Conservation (phyloP, 2,888 invertebrate genomes). For the Tachina grossa region DNA sequence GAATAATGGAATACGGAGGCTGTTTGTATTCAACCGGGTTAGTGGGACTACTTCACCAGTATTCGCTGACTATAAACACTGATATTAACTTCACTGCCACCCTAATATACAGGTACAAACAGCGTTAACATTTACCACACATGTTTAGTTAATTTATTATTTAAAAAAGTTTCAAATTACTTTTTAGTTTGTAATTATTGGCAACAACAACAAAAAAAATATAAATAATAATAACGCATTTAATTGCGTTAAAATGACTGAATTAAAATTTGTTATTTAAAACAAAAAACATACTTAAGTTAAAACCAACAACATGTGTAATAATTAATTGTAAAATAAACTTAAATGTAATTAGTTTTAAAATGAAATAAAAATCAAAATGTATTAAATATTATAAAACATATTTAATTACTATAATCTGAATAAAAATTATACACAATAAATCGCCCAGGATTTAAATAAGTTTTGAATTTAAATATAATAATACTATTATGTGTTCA, state of each 20-base stretch:
- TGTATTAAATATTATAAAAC: neutral
- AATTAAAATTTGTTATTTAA: slow-evolving; percentile 75
- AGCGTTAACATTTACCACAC: neutral
- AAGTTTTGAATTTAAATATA: too few species aligned
- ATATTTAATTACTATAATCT: slow-evolving; percentile 37
- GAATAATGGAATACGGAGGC: too few species aligned
- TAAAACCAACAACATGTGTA: slow-evolving; percentile 40
- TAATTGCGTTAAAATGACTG: slow-evolving; percentile 80
- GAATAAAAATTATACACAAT: slow-evolving; percentile 20
- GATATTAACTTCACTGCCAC: neutral
- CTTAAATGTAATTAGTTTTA: slow-evolving; percentile 64
- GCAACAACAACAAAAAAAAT: neutral
- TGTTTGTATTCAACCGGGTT: too few species aligned
- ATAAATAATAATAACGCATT: slow-evolving; percentile 73
- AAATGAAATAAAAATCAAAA: slow-evolving; percentile 40
- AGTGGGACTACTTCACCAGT: neutral
- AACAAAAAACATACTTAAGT: slow-evolving; percentile 52
- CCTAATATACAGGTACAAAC: slow-evolving; percentile 1
- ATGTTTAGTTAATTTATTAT: slow-evolving; percentile 46
- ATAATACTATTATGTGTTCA: too few species aligned
- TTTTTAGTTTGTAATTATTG: slow-evolving; percentile 48
- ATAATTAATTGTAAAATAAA: slow-evolving; percentile 54
- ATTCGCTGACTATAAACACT: neutral
- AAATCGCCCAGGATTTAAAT: slow-evolving; percentile 45
- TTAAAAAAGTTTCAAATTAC: slow-evolving; percentile 23